phyloP scores from a whole-genome alignment of 2,113 vertebrate species.

The Columba janthina region DNA sequence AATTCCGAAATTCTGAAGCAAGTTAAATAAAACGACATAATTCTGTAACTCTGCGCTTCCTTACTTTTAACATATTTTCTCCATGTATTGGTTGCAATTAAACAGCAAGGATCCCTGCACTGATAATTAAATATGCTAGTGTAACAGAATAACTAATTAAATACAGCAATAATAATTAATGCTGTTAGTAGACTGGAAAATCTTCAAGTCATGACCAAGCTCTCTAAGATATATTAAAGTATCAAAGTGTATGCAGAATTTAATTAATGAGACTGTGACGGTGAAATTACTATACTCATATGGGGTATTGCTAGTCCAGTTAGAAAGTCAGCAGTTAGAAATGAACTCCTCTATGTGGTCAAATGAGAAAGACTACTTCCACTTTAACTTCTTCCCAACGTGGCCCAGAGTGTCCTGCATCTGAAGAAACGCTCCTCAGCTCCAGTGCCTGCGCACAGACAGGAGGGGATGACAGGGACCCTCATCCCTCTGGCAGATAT shows the following conservation, averaged over 20 bases:
- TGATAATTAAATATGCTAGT: neutral
- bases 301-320: neutral
- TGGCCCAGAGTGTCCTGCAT: neutral
- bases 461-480: neutral
- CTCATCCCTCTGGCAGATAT: neutral
- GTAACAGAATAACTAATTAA: neutral
- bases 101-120: neutral
- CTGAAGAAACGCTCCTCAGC: neutral
- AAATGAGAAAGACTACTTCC: neutral
- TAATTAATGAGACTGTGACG: neutral
- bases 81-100: neutral
- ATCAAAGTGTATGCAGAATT: neutral
- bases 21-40: neutral
- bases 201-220: neutral
- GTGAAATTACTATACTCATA: neutral
- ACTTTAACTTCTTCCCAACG: neutral
- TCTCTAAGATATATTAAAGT: neutral
- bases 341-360: neutral
- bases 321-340: neutral
- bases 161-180: neutral
- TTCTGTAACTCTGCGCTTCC: neutral
- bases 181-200: neutral
- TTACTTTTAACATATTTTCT: neutral
- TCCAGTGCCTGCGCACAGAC: neutral
- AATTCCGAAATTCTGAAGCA: neutral